These are phyloP conservation scores for Drosophila insularis DNA, from an alignment of 1,140 invertebrate species.

Conservation along the genomic window DNA sequence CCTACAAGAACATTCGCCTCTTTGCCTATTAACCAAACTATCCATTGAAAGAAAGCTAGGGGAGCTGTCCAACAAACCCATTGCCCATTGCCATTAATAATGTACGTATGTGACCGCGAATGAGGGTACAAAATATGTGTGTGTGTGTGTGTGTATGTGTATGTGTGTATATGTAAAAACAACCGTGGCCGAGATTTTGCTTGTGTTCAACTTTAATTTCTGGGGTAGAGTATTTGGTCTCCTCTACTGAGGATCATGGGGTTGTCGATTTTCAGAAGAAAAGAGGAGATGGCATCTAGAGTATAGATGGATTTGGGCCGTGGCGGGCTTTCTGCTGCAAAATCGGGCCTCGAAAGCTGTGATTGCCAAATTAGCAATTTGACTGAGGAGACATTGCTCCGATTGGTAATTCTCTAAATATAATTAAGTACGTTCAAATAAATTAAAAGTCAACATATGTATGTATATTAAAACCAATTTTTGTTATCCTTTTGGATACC, in stretches of 20 bases:
- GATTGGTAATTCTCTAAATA: background rate
- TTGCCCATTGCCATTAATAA: conserved; percentile 22
- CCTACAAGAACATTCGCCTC: conserved; percentile 9
- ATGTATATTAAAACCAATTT: background rate
- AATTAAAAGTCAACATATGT: background rate
- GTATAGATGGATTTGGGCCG: too few species aligned
- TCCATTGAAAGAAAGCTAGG: conserved; percentile 13
- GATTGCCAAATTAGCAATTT: too few species aligned
- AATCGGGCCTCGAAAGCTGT: too few species aligned
- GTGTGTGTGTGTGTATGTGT: background rate
- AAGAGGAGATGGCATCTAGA: background rate
- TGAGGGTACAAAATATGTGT: too few species aligned
- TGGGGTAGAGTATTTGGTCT: background rate
- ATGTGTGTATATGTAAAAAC: background rate
- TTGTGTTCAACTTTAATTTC: conserved; percentile 4
- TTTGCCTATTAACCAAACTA: conserved; percentile 11
- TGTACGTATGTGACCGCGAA: conserved; percentile 4
- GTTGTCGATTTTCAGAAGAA: background rate
- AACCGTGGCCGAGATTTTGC: conserved; percentile 4
- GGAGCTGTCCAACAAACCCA: conserved; percentile 16
- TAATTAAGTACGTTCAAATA: background rate
- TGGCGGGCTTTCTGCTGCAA: too few species aligned
- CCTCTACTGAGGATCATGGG: background rate
- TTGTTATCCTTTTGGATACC: background rate
- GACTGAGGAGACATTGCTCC: background rate